Evolutionary conservation across 2,888 invertebrate genomes (phyloP), one percentile per base, ranked within the genome.

Genomic region (Ormia ochracea): DNA sequence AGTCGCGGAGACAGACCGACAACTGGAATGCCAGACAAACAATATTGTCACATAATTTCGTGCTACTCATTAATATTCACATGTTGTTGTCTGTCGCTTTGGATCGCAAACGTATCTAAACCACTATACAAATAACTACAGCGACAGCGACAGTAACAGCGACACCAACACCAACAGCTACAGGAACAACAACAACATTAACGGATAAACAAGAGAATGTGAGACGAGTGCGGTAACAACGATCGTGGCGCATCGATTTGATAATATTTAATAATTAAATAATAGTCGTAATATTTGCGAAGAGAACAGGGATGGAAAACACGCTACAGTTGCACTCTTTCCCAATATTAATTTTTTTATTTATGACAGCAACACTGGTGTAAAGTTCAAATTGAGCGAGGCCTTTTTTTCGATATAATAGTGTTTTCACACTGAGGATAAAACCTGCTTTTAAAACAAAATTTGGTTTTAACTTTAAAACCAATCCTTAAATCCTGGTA

Each of bases 41-140:
- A 76, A 81, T 75, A 80, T 83, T 83, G 82, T 83, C 82, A 81
- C 82, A 83, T 75, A 75, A 82, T 78, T 81, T 81, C 74, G 78
- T 82, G 82, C 84, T 68, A 82, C 83, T 83, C 86, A 87, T 87
- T 87, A 87, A 87, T 87, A 87, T 87, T 87, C 86, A 86, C 85
- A 85, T 85, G 86, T 85, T 85, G 86, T 85, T 85, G 86, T 86
- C 84, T 81, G 81, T 81, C 83, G 85, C 73, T 81, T 83, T 83
- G 81, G 80, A 83, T 73, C 68, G 78, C 81, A 81, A 82, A 78
- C 70, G 61, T 59, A 79, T 56, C 69, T 48, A 65, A 50, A 59
- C 50, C 65, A 33, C 58, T 65, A 28, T 5, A 28, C n/a, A n/a
- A 38, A 28, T 28, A 7, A 54, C 9, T 63, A 4, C 43, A 65